A percentile compares a stretch with the other conserved stretches of the same genome.
These are phyloP conservation scores for Trachythela sp. DNA, from an alignment of 64 coral and sea anemone genomes.

Conservation along the genomic window DNA sequence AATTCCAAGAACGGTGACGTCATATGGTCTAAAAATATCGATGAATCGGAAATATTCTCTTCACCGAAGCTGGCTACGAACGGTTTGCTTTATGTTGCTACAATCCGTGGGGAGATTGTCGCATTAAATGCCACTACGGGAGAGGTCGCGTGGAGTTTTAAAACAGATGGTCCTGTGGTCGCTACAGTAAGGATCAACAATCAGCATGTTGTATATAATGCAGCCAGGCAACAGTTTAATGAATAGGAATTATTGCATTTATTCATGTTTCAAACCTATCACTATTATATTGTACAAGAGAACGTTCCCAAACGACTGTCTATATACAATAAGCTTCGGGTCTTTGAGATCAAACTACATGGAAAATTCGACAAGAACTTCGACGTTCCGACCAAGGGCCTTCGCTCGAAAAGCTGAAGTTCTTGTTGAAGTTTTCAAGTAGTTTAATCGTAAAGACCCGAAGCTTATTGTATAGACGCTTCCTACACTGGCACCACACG, in stretches of 20 bases:
- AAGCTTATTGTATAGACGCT: too few species aligned
- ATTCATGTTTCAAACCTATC: background rate
- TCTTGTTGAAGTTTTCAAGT: too few species aligned
- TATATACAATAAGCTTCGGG: too few species aligned
- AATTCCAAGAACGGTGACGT: constrained; percentile 57
- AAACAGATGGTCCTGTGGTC: constrained; percentile 75
- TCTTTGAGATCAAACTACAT: too few species aligned
- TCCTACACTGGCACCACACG: too few species aligned
- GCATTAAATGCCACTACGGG: constrained; percentile 55
- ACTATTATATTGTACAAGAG: too few species aligned
- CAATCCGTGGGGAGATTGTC: constrained; percentile 70
- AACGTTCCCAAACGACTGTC: too few species aligned
- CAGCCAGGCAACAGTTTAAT: background rate
- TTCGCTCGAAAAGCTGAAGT: too few species aligned
- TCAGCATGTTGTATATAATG: constrained; percentile 37
- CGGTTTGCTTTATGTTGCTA: constrained; percentile 67
- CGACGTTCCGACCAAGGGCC: too few species aligned
- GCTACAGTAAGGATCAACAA: constrained; percentile 66
- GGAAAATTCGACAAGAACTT: too few species aligned
- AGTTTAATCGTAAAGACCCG: too few species aligned
- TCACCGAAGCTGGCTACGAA: constrained; percentile 47
- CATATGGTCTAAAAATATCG: constrained; percentile 73
- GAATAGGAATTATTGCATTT: background rate
- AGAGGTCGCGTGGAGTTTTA: constrained; percentile 78
- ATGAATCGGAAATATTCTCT: constrained; percentile 35